phyloP scores from a whole-genome alignment of 2,113 vertebrate species.

The Hippopotamus amphibius region DNA sequence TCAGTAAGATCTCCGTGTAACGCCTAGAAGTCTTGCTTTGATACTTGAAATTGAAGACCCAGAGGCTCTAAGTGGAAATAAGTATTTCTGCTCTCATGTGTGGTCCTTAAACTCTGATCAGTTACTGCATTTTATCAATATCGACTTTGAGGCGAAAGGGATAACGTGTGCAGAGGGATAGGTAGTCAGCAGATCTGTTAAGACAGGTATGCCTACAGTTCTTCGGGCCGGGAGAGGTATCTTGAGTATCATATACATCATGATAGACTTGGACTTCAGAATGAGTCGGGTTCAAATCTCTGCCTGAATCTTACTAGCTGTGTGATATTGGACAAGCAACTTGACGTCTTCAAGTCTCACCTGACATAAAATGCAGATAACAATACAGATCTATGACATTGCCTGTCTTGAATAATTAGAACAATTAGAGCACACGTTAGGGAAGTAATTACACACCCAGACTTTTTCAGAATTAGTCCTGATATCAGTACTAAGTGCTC shows the following conservation, averaged over 20 bases:
- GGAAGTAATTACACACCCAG: background rate
- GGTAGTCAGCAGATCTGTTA: background rate
- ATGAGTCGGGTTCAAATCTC: background rate
- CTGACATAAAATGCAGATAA: background rate
- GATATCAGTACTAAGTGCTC: background rate
- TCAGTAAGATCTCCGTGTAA: background rate
- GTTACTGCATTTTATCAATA: background rate
- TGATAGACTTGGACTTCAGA: background rate
- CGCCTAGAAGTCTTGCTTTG: conserved; percentile 22
- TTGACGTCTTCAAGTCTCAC: background rate
- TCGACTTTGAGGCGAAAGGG: background rate
- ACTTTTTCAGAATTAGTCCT: background rate
- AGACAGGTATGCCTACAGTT: background rate
- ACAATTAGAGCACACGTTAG: background rate
- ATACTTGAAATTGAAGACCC: conserved; percentile 27
- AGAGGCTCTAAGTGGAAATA: background rate
- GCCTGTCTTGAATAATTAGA: background rate
- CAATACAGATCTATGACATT: background rate
- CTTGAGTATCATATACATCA: background rate
- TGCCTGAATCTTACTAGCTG: background rate
- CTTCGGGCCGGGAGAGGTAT: background rate
- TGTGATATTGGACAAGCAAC: background rate
- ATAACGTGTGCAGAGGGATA: background rate
- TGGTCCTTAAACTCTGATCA: background rate
- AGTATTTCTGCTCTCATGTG: background rate